These are phyloP conservation scores for Lithobates pipiens DNA, from an alignment of 2,797 vertebrate genomes.

Conservation along the genomic window DNA sequence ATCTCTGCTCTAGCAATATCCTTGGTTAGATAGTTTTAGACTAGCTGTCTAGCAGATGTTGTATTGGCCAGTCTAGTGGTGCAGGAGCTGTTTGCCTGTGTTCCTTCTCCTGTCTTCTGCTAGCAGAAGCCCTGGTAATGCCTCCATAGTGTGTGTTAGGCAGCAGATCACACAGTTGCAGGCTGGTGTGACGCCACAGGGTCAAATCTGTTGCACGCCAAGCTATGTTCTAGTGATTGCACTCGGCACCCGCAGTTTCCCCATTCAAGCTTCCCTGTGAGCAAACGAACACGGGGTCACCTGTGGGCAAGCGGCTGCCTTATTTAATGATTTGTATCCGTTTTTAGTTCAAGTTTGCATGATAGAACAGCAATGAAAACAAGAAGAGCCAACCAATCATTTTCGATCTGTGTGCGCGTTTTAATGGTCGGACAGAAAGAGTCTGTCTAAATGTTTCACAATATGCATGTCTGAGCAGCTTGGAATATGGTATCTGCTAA, in stretches of 20 bases:
- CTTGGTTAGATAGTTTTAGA: not conserved
- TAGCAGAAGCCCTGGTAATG: conserved; percentile 59
- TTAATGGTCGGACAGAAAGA: conserved; percentile 59
- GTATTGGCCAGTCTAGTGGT: conserved; percentile 25
- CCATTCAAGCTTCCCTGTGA: conserved; percentile 28
- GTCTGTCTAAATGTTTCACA: conserved; percentile 91
- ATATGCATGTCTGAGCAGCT: conserved; percentile 91
- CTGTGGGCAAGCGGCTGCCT: conserved; percentile 47
- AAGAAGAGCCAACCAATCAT: conserved; percentile 58
- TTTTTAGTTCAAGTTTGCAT: conserved; percentile 60
- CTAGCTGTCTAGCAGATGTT: conserved; percentile 6
- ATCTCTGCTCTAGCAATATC: not conserved
- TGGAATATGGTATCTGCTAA: conserved; percentile 86
- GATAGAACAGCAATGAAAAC: conserved; percentile 64
- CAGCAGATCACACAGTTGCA: conserved; percentile 56
- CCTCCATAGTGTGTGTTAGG: conserved; percentile 53
- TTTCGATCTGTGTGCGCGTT: conserved; percentile 58
- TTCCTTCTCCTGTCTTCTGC: not conserved
- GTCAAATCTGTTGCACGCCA: conserved; percentile 49
- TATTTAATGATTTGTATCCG: conserved; percentile 55
- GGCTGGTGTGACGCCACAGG: conserved; percentile 32
- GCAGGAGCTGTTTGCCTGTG: not conserved
- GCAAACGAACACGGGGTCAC: not conserved
- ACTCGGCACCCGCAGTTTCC: conserved; percentile 42
- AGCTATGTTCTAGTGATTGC: conserved; percentile 46